Evolutionary conservation across 2,888 invertebrate species (phyloP), one percentile per base, ranked within the genome.

Genomic region (Marasmarcha lunaedactyla): DNA sequence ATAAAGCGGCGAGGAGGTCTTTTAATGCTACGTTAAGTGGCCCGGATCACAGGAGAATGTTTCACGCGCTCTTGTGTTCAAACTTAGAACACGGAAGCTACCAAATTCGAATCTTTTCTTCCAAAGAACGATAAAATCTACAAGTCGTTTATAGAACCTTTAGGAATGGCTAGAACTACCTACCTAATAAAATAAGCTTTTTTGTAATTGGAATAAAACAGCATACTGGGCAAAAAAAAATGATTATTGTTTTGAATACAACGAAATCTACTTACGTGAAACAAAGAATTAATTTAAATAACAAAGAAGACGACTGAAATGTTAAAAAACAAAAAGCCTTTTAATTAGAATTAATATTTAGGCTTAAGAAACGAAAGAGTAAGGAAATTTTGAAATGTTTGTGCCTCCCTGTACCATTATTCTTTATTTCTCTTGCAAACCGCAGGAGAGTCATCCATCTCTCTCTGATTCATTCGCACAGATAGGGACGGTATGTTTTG

Each of bases 281-380:
- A 78, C 67, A 72, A 73, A 66, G 66, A 60, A 57, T 73, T 78
- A 77, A 78, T 78, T 78, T 73, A 69, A 68, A 76, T 72, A 62
- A 76, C 70, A 74, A 73, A 71, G 67, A 64, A 57, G 57, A 51
- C 53, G 58, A 57, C 57, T 54, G 51, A 54, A 65, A 63, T 72
- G 78, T 79, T 74, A 70, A 64, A 10, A 30, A 30, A 66, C 67
- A 70, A 71, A 72, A 64, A 70, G 66, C 65, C 63, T 64, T 73
- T 72, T 73, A 72, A 77, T 79, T 77, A 73, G 71, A 76, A 83
- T 77, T 78, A 77, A 78, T 78, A 74, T 79, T 77, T 70, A 72
- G 69, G 20, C 20, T 5, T 33, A 40, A 15, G 4, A 20, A 13
- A 41, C 14, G 33, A 13, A 36, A 37, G 27, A 35, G 42, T 15